A percentile compares a stretch with the other conserved stretches of the same genome.
These are phyloP conservation scores for Halcyon smyrnensis DNA, from an alignment of 2,797 vertebrate species.

Conservation along the genomic window DNA sequence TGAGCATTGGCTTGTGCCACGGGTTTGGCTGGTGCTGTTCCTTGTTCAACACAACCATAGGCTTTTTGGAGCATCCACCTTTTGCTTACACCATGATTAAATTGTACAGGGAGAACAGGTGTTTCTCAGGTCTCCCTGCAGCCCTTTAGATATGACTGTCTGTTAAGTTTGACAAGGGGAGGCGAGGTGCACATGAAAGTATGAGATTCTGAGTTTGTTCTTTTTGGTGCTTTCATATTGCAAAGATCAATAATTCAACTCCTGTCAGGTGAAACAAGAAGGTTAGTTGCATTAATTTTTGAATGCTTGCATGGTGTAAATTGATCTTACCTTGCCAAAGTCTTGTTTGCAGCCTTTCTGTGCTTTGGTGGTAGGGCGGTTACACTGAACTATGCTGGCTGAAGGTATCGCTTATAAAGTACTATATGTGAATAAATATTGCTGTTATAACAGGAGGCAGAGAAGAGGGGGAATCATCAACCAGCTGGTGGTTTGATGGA, in stretches of 20 bases:
- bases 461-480: background rate
- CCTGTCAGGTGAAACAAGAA: constrained; percentile 15
- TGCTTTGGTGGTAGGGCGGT: background rate
- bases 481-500: background rate
- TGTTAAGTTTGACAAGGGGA: constrained; percentile 6
- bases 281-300: constrained; percentile 44
- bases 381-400: background rate
- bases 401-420: background rate
- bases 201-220: background rate
- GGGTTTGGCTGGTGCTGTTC: background rate
- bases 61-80: background rate
- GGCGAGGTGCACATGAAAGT: background rate
- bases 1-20: background rate
- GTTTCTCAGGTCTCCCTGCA: constrained; percentile 30
- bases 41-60: background rate
- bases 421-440: background rate
- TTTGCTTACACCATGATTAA: background rate
- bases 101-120: background rate
- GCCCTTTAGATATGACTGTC: constrained; percentile 1
- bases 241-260: constrained; percentile 37
- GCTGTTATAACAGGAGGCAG: background rate
- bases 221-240: constrained; percentile 6
- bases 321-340: background rate
- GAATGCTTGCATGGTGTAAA: background rate
- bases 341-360: background rate